Conservation (phyloP, 2,888 invertebrate species). For the Cephus sareptanus region DNA sequence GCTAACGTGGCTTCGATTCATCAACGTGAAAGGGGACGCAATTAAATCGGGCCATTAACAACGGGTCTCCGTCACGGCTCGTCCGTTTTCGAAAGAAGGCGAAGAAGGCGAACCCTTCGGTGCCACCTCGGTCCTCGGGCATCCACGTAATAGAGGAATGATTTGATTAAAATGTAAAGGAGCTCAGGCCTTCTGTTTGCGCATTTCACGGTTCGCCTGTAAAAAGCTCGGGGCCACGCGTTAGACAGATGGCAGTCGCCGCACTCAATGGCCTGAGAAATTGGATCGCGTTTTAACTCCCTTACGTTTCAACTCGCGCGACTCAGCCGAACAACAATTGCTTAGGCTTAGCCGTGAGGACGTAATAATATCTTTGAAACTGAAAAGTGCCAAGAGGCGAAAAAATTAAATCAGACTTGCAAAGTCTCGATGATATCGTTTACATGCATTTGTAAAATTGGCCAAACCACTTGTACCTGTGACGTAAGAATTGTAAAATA, state of each 20-base stretch:
- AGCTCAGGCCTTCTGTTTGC: conserved; percentile 63
- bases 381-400: background rate
- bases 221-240: conserved; percentile 58
- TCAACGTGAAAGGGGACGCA: conserved; percentile 1
- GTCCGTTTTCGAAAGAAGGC: conserved; percentile 26
- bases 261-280: conserved; percentile 67
- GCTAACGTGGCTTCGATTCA: background rate
- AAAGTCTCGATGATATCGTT: background rate
- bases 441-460: background rate
- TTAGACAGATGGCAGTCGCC: conserved; percentile 66
- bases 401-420: background rate
- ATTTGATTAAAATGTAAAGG: conserved; percentile 67
- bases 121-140: conserved; percentile 52
- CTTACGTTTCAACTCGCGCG: conserved; percentile 56
- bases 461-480: background rate
- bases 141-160: conserved; percentile 62
- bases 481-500: background rate
- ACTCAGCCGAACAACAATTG: background rate
- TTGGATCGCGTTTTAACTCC: conserved; percentile 67
- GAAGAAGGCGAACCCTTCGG: conserved; percentile 57
- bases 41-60: conserved; percentile 7
- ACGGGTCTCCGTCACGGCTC: conserved; percentile 30
- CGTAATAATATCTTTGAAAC: background rate
- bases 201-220: conserved; percentile 66
- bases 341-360: background rate